These are phyloP conservation scores for Exephanes ischioxanthus DNA, from an alignment of 2,888 invertebrate species.

Conservation along the genomic window DNA sequence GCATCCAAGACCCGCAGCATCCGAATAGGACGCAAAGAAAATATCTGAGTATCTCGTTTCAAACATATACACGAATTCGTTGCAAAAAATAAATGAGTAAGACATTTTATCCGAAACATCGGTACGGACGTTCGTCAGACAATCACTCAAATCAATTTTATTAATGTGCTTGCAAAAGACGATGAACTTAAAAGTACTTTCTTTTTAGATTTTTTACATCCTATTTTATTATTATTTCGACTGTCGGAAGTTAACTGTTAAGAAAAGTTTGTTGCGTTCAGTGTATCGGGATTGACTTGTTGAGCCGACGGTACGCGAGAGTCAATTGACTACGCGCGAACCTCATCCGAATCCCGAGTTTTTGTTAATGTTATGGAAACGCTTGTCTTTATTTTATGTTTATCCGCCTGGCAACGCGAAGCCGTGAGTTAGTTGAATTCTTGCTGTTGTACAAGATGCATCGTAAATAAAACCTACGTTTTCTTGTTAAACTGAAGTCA, in stretches of 20 bases:
- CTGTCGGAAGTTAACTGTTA: background rate
- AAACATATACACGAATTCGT: background rate
- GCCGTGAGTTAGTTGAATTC: too few relatives aligned
- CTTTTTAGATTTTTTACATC: background rate
- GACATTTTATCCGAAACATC: background rate
- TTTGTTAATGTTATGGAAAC: too few relatives aligned
- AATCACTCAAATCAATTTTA: background rate
- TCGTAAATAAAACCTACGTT: too few relatives aligned
- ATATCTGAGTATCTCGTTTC: background rate
- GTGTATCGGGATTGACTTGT: too few relatives aligned
- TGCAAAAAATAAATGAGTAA: background rate
- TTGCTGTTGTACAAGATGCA: too few relatives aligned
- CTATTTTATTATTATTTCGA: background rate
- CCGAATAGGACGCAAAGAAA: background rate
- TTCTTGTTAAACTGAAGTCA: too few relatives aligned
- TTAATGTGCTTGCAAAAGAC: background rate
- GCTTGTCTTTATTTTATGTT: too few relatives aligned
- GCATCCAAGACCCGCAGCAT: slow-evolving; percentile 41
- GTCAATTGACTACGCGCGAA: too few relatives aligned
- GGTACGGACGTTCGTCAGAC: background rate
- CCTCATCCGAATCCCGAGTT: too few relatives aligned
- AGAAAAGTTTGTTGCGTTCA: too few relatives aligned
- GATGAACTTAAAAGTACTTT: background rate
- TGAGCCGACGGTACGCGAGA: too few relatives aligned
- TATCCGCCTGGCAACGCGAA: too few relatives aligned